Evolutionary conservation across 2,888 invertebrate genomes (phyloP).

Genomic region (Cheilosia grossa): DNA sequence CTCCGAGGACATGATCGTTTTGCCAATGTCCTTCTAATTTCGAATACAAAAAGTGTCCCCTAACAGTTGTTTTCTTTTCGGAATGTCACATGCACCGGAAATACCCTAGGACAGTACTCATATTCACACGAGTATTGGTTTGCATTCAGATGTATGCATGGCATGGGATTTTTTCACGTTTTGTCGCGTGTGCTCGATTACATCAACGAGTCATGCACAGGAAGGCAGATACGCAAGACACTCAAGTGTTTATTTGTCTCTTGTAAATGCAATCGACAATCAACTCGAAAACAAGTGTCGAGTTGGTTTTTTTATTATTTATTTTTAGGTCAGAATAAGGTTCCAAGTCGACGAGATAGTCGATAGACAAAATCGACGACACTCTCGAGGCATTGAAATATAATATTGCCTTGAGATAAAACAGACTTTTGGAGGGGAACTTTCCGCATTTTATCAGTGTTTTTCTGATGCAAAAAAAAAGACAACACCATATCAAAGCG

Average conservation of each 20-base stretch:
- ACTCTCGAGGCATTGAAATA: conserved; percentile 1
- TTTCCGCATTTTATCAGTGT: conserved; percentile 13
- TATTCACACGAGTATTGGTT: background rate
- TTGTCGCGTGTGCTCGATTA: conserved; percentile 58
- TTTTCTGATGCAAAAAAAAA: background rate
- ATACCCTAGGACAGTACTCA: conserved; percentile 23
- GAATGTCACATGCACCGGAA: conserved; percentile 37
- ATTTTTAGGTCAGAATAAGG: conserved; percentile 1
- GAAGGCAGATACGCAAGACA: conserved; percentile 29
- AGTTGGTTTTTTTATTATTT: background rate
- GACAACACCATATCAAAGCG: too few relatives aligned
- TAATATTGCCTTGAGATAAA: conserved; percentile 3
- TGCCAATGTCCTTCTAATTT: conserved; percentile 48
- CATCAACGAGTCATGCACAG: conserved; percentile 30
- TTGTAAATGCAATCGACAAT: conserved; percentile 23
- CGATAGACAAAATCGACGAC: conserved; percentile 30
- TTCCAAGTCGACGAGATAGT: conserved; percentile 13
- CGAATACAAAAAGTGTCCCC: background rate
- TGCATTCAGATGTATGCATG: too few relatives aligned
- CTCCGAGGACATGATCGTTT: conserved; percentile 58
- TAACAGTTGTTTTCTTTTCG: background rate
- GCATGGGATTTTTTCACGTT: conserved; percentile 19
- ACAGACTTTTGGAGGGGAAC: background rate
- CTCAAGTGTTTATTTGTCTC: background rate
- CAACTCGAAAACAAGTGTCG: conserved; percentile 39